Evolutionary conservation across 2,888 invertebrate species (phyloP).

Genomic region (Belgica antarctica): DNA sequence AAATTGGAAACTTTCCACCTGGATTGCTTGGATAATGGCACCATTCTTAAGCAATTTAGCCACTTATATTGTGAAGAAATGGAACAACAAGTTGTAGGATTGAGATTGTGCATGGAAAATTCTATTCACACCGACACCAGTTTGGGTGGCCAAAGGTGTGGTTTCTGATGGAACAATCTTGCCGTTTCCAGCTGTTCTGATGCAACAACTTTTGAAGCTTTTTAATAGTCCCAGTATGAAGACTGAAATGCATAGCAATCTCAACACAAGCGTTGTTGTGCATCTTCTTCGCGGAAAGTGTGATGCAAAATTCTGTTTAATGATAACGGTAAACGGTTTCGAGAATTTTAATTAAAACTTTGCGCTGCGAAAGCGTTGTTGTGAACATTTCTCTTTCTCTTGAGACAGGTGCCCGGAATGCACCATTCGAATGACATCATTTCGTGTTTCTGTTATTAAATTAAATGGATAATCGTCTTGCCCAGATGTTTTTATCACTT

Average conservation of each 20-base stretch:
- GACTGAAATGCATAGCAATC: too few species aligned
- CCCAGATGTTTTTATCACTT: too few species aligned
- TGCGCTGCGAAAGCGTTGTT: neutral
- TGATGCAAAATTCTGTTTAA: neutral
- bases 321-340: neutral
- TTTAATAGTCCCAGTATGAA: too few species aligned
- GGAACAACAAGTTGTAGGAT: constrained; percentile 22
- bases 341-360: constrained; percentile 17
- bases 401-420: neutral
- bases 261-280: too few species aligned
- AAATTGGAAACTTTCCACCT: constrained; percentile 9
- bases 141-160: too few species aligned
- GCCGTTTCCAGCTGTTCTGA: neutral
- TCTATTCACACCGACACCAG: too few species aligned
- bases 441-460: too few species aligned
- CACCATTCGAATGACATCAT: too few species aligned
- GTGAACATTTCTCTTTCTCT: constrained; percentile 1
- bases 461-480: too few species aligned
- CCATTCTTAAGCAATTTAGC: constrained; percentile 21
- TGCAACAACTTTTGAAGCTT: neutral
- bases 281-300: too few species aligned
- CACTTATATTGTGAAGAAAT: neutral
- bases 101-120: too few species aligned
- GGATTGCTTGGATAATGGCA: neutral
- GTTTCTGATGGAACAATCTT: neutral